Evolutionary conservation across 2,797 vertebrate genomes (phyloP).

Genomic region (Bufotes viridis): DNA sequence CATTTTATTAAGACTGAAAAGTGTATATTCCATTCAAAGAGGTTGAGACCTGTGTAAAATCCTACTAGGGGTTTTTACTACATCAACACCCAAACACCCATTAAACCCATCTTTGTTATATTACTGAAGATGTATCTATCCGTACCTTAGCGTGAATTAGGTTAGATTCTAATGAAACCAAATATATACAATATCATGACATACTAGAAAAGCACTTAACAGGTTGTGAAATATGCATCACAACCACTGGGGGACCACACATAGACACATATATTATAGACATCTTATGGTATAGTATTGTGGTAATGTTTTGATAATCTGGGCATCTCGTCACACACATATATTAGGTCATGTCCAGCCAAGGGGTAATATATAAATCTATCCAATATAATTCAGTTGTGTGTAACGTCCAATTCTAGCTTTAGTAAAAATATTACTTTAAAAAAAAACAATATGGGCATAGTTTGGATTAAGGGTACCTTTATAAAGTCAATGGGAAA

Average conservation of each 20-base stretch:
- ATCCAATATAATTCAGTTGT: background rate
- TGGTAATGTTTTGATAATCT: background rate
- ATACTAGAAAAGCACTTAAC: too few relatives aligned
- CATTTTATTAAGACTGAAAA: conserved; percentile 61
- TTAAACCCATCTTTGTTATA: background rate
- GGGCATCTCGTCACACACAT: too few relatives aligned
- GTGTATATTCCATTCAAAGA: conserved; percentile 17
- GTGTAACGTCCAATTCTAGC: background rate
- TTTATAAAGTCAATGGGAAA: too few relatives aligned
- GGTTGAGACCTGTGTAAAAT: conserved; percentile 55
- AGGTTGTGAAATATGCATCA: too few relatives aligned
- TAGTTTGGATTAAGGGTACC: background rate
- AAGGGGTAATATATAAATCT: background rate
- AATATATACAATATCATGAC: too few relatives aligned
- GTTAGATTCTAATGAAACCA: too few relatives aligned
- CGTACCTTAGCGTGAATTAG: too few relatives aligned
- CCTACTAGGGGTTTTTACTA: conserved; percentile 32
- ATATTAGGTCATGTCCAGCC: background rate
- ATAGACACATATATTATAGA: too few relatives aligned
- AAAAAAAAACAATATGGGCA: background rate
- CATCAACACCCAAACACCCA: background rate
- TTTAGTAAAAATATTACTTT: too few relatives aligned
- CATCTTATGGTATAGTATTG: background rate
- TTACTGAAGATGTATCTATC: background rate
- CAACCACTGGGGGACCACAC: too few relatives aligned